Base-by-base conservation (phyloP, 1,140 invertebrate genomes). In the Sitobion miscanthi region DNA sequence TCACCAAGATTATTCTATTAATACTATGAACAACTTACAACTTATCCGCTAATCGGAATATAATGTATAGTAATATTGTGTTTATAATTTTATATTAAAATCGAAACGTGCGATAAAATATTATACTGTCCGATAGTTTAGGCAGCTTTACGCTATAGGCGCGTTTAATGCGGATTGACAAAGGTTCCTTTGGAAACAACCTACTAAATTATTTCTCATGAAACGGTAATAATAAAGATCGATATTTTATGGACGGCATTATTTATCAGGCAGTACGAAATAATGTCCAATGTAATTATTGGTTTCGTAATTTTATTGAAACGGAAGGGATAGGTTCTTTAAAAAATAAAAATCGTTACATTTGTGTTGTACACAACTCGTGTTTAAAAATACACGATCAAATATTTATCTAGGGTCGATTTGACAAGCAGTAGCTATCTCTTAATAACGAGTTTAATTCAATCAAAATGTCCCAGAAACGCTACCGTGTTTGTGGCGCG, bases 171-270 rank as follows among this genome's bases (percentile, higher is more conserved):
- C 25, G 23, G 45, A 87, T 87, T n/a, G 85, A 47, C 85, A 38
- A n/a, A 35, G 20, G 86, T 49, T 49, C 17, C 2, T 88, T 88
- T 21, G 47, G 21, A 88, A 88, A 88, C 47, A 14, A n/a, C n/a
- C 87, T 54, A 89, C 49, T 54, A 45, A 54, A 89, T 89, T 89
- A 89, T 89, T 89, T 54, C 49, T 52, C 7, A 8, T 35, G 54
- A 89, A 89, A 54, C 49, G 20, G 87, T 47, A 23, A 38, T 89
- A 89, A 42, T 45, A 89, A 89, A 38, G 35, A 89, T 89, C 87
- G 87, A 89, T 89, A 89, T 87, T 87, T 86, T 49, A 42, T 49
- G 45, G 14, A 14, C n/a, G 7, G 45, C 45, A n/a, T 47, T 87
- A 87, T 47, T 87, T 87, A 87, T 87, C 30, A 47, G 17, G 23